Percentiles rank a stretch among this genome's conserved stretches.
These are phyloP conservation scores for Conus betulinus DNA, from an alignment of 1,140 invertebrate genomes.

Conservation along the genomic window DNA sequence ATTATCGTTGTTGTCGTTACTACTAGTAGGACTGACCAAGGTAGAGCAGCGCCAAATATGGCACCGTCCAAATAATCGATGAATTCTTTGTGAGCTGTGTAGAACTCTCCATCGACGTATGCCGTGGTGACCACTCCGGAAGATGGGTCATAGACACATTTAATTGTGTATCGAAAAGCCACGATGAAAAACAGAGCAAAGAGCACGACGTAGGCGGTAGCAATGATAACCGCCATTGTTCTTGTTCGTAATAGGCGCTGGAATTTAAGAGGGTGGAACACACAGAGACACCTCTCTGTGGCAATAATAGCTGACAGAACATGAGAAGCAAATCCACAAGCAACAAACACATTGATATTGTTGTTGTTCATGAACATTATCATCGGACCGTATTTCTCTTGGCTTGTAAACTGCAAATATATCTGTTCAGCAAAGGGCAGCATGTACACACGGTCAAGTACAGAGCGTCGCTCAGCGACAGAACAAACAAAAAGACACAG, in stretches of 20 bases:
- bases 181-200: neutral
- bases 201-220: neutral
- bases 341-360: neutral
- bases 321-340: neutral
- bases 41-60: neutral
- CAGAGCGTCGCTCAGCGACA: neutral
- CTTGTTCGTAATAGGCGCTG: neutral
- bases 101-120: neutral
- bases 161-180: neutral
- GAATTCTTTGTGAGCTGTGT: neutral
- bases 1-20: neutral
- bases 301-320: neutral
- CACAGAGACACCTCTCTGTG: neutral
- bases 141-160: neutral
- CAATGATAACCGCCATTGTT: constrained; percentile 1
- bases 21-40: neutral
- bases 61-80: neutral
- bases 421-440: neutral
- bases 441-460: neutral
- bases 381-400: neutral
- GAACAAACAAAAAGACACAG: neutral
- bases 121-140: neutral
- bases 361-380: neutral
- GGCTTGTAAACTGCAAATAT: neutral
- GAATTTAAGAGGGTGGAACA: neutral